Percentiles rank a stretch among this genome's conserved stretches.
These are phyloP conservation scores for Rhogogaster chlorosoma DNA, from an alignment of 2,888 invertebrate species.

Conservation along the genomic window DNA sequence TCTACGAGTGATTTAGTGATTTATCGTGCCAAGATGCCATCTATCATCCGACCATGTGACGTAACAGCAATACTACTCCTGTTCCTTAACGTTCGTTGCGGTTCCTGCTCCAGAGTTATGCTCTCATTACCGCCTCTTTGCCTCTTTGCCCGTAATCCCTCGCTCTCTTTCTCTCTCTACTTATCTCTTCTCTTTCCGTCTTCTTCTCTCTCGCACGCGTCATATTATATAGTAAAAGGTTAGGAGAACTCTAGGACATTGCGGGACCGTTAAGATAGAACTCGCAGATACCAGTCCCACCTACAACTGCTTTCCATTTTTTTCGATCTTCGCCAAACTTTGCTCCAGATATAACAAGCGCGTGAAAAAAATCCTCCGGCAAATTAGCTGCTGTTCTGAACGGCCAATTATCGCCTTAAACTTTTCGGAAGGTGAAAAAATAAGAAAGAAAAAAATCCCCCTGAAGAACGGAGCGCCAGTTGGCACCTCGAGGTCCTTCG, in stretches of 20 bases:
- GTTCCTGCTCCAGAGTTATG: constrained; percentile 55
- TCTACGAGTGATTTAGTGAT: constrained; percentile 64
- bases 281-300: constrained; percentile 38
- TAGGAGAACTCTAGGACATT: constrained; percentile 64
- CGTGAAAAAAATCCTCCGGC: background rate
- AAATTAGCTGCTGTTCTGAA: constrained; percentile 17
- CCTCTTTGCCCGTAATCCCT: constrained; percentile 44
- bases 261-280: constrained; percentile 54
- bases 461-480: background rate
- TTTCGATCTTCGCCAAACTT: background rate
- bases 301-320: constrained; percentile 45
- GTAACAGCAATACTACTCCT: constrained; percentile 57
- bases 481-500: constrained; percentile 20
- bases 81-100: constrained; percentile 52
- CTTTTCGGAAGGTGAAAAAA: background rate
- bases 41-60: constrained; percentile 62
- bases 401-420: constrained; percentile 14
- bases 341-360: background rate
- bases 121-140: constrained; percentile 61
- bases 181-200: constrained; percentile 34
- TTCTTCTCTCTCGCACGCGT: constrained; percentile 24
- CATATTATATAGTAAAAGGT: constrained; percentile 57
- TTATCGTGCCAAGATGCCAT: constrained; percentile 67
- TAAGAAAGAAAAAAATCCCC: background rate
- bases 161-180: constrained; percentile 39